Evolutionary conservation across 2,113 vertebrate genomes (phyloP).

Genomic region (Neofelis nebulosa): DNA sequence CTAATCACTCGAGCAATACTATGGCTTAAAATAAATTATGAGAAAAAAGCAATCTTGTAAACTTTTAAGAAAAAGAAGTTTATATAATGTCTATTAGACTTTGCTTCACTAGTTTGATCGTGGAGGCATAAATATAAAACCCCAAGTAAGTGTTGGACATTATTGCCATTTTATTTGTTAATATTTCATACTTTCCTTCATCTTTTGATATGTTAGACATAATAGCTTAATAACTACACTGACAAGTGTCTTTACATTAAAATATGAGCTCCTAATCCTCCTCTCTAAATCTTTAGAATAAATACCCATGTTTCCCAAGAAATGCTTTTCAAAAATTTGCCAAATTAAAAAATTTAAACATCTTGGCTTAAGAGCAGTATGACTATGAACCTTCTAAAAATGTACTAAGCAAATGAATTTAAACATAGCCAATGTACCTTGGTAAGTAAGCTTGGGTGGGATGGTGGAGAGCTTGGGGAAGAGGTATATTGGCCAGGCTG

Average conservation of each 20-base stretch:
- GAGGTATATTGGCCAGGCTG: background rate
- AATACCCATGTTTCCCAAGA: background rate
- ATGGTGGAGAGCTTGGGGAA: background rate
- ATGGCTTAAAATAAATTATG: slow-evolving; percentile 10
- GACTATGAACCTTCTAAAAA: background rate
- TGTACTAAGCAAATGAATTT: background rate
- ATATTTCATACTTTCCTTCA: background rate
- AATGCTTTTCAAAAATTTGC: background rate
- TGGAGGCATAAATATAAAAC: background rate
- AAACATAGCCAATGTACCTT: background rate
- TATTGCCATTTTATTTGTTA: slow-evolving; percentile 33
- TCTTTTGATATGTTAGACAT: slow-evolving; percentile 25
- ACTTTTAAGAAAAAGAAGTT: slow-evolving; percentile 55
- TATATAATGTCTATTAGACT: slow-evolving; percentile 35
- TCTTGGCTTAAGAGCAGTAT: background rate
- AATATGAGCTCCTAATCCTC: background rate
- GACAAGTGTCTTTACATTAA: background rate
- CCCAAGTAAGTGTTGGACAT: background rate
- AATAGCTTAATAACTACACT: background rate
- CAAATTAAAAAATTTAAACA: background rate
- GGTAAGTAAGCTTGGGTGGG: background rate
- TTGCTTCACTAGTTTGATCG: slow-evolving; percentile 47
- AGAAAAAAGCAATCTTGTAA: slow-evolving; percentile 50
- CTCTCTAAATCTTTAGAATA: background rate
- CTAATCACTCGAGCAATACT: slow-evolving; percentile 8